These are phyloP conservation scores for Vanessa tameamea DNA, from an alignment of 1,140 invertebrate genomes.

Conservation along the genomic window DNA sequence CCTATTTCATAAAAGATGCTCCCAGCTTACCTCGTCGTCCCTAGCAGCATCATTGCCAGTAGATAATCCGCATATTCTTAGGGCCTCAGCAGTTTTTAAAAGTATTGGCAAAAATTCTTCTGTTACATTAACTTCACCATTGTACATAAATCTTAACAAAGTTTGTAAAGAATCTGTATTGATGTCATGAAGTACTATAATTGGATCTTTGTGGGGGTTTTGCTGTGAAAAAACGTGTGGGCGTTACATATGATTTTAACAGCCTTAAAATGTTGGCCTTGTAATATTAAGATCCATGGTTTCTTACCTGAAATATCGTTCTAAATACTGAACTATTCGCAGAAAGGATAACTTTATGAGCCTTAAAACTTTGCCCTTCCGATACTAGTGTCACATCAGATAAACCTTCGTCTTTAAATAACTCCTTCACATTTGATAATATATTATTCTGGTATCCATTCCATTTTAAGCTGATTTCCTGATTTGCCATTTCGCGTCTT, in stretches of 20 bases:
- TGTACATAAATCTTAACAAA: slow-evolving; percentile 84
- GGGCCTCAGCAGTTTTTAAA: slow-evolving; percentile 83
- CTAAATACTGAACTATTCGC: slow-evolving; percentile 87
- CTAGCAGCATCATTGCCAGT: slow-evolving; percentile 66
- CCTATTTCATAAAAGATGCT: not conserved
- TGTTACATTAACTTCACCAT: slow-evolving; percentile 85
- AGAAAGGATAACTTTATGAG: slow-evolving; percentile 87
- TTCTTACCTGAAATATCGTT: slow-evolving; percentile 83
- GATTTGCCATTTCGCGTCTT: slow-evolving; percentile 67
- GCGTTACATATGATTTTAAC: slow-evolving; percentile 22
- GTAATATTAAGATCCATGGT: not conserved
- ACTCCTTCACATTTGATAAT: slow-evolving; percentile 83
- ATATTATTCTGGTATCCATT: slow-evolving; percentile 85
- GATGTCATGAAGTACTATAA: slow-evolving; percentile 85
- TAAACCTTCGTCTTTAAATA: slow-evolving; percentile 85
- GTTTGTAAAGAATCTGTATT: slow-evolving; percentile 83
- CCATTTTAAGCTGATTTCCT: slow-evolving; percentile 85
- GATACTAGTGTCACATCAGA: slow-evolving; percentile 87
- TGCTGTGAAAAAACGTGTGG: slow-evolving; percentile 80
- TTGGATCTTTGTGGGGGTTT: slow-evolving; percentile 85
- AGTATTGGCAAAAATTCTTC: slow-evolving; percentile 84
- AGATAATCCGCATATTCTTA: slow-evolving; percentile 84
- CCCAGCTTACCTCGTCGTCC: slow-evolving; percentile 63
- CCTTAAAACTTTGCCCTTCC: slow-evolving; percentile 84
- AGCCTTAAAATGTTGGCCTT: slow-evolving; percentile 11